These are phyloP conservation scores for Pygoscelis antarcticus DNA, from an alignment of 2,113 vertebrate species.

Conservation along the genomic window DNA sequence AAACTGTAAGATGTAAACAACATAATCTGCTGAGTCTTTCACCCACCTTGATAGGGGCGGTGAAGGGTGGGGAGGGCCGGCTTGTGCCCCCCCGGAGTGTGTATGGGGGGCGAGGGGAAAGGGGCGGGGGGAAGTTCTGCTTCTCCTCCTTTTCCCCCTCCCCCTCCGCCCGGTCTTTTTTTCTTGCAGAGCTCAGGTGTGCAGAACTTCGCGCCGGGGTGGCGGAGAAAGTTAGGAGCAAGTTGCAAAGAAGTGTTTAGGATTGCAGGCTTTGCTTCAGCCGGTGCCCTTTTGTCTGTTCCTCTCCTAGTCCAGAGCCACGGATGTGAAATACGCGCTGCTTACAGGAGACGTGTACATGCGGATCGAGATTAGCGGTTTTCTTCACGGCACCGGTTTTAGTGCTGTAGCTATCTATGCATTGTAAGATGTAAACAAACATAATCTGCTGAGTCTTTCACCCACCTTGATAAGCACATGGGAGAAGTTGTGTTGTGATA, in stretches of 20 bases:
- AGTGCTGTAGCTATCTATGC: neutral
- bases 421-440: neutral
- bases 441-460: neutral
- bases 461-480: neutral
- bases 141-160: neutral
- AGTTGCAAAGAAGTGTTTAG: neutral
- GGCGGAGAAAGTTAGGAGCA: neutral
- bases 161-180: neutral
- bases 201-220: neutral
- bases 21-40: no score
- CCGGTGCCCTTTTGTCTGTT: neutral
- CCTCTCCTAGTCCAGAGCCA: neutral
- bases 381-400: neutral
- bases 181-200: slow-evolving; percentile 30
- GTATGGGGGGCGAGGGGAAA: neutral
- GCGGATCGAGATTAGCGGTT: neutral
- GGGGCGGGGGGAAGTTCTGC: neutral
- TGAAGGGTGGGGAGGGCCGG: no score
- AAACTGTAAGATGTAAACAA: no score
- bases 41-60: no score
- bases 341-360: neutral
- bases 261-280: neutral
- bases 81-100: no score
- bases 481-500: neutral
- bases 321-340: neutral